These are phyloP conservation scores for Coturnix japonica DNA, from an alignment of 2,113 vertebrate species.

Conservation along the genomic window DNA sequence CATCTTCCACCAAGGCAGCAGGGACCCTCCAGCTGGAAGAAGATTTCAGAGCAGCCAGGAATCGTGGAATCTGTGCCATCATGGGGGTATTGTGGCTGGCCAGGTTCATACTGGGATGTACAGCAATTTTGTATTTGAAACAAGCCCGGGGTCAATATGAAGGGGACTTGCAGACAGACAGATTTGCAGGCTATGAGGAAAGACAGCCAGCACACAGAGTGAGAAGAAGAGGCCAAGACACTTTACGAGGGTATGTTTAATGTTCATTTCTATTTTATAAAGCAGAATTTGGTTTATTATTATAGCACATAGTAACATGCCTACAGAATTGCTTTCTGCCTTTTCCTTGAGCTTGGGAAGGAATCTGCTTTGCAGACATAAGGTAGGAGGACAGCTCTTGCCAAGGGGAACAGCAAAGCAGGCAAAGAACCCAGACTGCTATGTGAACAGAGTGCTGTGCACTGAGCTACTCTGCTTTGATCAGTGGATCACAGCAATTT, in stretches of 20 bases:
- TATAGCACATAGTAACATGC: not conserved
- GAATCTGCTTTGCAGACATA: not conserved
- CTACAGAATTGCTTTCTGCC: not conserved
- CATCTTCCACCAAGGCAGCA: conserved; percentile 6
- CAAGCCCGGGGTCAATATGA: conserved; percentile 74
- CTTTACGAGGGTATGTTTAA: conserved; percentile 86
- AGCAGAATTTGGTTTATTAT: not conserved
- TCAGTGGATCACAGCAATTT: not conserved
- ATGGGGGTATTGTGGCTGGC: conserved; percentile 82
- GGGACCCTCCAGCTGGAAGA: conserved; percentile 5
- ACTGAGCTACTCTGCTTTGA: not conserved
- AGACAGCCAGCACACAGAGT: conserved; percentile 79
- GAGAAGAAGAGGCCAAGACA: conserved; percentile 85
- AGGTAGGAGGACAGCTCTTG: not conserved
- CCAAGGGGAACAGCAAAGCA: not conserved
- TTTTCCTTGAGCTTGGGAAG: not conserved
- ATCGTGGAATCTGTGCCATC: not conserved
- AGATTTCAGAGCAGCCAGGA: not conserved
- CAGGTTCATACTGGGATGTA: conserved; percentile 87
- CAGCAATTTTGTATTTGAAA: conserved; percentile 69
- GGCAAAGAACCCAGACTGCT: not conserved
- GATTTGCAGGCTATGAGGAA: conserved; percentile 80
- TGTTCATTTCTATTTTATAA: not conserved
- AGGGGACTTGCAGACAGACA: conserved; percentile 80
- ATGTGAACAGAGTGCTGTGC: not conserved